Evolutionary conservation across 1,140 invertebrate species (phyloP).

Genomic region (Cepaea nemoralis): DNA sequence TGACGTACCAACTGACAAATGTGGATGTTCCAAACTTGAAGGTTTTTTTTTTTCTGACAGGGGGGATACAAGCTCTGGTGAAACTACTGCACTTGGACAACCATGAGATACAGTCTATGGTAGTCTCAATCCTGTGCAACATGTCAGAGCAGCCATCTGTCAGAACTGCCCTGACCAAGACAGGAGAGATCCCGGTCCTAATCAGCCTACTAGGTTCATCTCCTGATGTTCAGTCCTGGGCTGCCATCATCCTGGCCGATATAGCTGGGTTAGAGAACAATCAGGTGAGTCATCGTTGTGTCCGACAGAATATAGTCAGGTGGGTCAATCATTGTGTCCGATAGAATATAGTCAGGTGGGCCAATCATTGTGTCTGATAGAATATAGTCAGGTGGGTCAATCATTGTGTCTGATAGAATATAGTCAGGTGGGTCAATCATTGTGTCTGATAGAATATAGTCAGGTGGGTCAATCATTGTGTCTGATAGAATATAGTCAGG

Average conservation of each 20-base stretch:
- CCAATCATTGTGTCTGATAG: no score
- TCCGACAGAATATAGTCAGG: no score
- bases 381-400: no score
- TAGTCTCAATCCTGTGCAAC: slow-evolving; percentile 70
- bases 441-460: no score
- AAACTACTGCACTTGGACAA: slow-evolving; percentile 62
- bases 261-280: slow-evolving; percentile 67
- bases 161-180: slow-evolving; percentile 57
- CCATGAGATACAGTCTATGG: slow-evolving; percentile 65
- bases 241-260: slow-evolving; percentile 71
- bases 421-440: no score
- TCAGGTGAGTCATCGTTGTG: slow-evolving; percentile 47
- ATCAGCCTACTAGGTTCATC: slow-evolving; percentile 64
- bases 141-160: slow-evolving; percentile 67
- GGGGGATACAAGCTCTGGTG: slow-evolving; percentile 65
- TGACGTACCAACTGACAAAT: no score
- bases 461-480: no score
- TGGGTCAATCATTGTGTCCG: no score
- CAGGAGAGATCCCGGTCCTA: slow-evolving; percentile 62
- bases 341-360: no score
- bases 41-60: slow-evolving; percentile 54
- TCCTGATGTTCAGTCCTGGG: slow-evolving; percentile 70
- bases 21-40: no score
- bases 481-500: no score
- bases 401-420: no score